phyloP scores from a whole-genome alignment of 2,113 vertebrate species.

The Muscicapa adusta region DNA sequence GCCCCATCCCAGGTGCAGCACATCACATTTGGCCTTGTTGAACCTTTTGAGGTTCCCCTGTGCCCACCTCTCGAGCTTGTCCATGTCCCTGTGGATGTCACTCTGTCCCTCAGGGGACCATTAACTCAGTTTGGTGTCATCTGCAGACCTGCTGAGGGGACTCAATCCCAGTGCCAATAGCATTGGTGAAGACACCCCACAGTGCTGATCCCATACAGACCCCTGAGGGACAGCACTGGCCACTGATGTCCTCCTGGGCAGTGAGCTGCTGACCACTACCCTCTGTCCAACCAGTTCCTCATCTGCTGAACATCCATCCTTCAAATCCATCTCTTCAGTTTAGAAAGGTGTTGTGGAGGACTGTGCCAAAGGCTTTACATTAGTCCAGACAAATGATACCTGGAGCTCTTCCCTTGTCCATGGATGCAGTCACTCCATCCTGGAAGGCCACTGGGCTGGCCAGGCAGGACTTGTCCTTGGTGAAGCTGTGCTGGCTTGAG shows the following conservation, averaged over 20 bases:
- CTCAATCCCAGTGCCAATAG: fast-evolving
- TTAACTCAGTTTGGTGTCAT: not conserved
- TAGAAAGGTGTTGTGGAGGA: not conserved
- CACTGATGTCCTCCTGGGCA: not conserved
- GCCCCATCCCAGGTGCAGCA: not conserved
- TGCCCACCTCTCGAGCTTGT: fast-evolving
- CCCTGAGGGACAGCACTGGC: not conserved
- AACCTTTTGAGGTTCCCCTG: not conserved
- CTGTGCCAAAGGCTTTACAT: not conserved
- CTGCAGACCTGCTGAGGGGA: not conserved
- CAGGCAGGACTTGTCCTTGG: not conserved
- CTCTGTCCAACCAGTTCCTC: not conserved
- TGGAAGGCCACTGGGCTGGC: not conserved
- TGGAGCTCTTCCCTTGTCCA: not conserved
- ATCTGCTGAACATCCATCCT: not conserved
- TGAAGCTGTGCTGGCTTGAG: not conserved
- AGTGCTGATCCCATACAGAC: not conserved
- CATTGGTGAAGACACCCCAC: not conserved
- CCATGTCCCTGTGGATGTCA: not conserved
- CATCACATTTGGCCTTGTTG: not conserved
- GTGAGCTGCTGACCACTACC: not conserved
- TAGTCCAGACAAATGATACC: not conserved
- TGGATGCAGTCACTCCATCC: not conserved
- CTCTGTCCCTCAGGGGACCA: not conserved
- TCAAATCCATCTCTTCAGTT: not conserved